Percentiles rank a stretch among this genome's conserved stretches.
These are phyloP conservation scores for Merodon equestris DNA, from an alignment of 2,888 invertebrate species.

Conservation along the genomic window DNA sequence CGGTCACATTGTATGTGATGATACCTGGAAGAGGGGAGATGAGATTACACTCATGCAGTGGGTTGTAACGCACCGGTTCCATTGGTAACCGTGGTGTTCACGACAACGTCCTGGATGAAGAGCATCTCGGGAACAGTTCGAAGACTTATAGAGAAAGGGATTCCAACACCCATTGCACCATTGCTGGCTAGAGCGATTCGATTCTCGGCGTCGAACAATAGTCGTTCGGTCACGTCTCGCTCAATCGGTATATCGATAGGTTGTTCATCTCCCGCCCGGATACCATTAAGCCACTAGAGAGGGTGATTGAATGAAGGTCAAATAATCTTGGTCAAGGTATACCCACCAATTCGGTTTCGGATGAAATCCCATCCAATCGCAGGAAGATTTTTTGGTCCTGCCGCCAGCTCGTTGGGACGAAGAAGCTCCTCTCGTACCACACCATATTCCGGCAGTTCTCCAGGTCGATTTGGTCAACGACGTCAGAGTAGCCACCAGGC, in stretches of 20 bases:
- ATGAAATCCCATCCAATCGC: constrained; percentile 9
- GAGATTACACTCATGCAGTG: background rate
- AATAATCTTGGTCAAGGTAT: background rate
- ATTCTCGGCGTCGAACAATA: constrained; percentile 35
- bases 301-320: background rate
- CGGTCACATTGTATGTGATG: constrained; percentile 21
- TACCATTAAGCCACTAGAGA: constrained; percentile 43
- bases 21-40: background rate
- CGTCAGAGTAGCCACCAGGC: constrained; percentile 28
- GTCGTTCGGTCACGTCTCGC: constrained; percentile 21
- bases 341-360: constrained; percentile 29
- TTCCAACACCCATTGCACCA: background rate
- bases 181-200: constrained; percentile 29
- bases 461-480: constrained; percentile 28
- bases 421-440: constrained; percentile 45
- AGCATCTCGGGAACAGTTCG: constrained; percentile 33
- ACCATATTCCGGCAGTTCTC: constrained; percentile 14
- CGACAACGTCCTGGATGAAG: constrained; percentile 22
- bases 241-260: constrained; percentile 1
- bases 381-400: constrained; percentile 19
- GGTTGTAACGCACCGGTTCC: constrained; percentile 28
- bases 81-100: constrained; percentile 17
- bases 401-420: constrained; percentile 36
- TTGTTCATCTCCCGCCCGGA: too few relatives aligned
- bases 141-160: constrained; percentile 28